phyloP scores from a whole-genome alignment of 2,888 invertebrate species.

The Drosophila siamana region DNA sequence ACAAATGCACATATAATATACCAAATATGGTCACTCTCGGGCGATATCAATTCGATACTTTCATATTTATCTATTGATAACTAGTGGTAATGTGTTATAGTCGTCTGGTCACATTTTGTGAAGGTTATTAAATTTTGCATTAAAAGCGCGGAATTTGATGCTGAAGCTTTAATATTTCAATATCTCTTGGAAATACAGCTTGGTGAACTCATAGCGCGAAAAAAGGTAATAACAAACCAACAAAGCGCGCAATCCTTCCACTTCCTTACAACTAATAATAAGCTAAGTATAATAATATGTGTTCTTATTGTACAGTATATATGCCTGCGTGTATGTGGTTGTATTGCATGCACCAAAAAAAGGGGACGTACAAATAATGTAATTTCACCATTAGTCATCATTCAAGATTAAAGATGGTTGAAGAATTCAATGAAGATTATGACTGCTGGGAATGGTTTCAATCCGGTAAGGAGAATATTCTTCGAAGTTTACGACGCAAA shows the following conservation, averaged over 20 bases:
- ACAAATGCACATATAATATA: neutral
- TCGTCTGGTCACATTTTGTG: neutral
- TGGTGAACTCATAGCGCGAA: neutral
- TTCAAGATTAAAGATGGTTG: conserved; percentile 17
- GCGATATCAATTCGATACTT: neutral
- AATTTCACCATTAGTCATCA: neutral
- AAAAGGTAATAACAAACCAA: neutral
- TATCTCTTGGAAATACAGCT: neutral
- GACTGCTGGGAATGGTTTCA: conserved; percentile 53
- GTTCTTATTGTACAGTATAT: neutral
- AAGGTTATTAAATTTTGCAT: neutral
- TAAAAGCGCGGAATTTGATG: neutral
- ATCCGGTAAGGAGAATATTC: conserved; percentile 18
- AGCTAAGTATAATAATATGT: neutral
- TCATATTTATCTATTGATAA: no score
- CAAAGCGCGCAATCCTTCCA: neutral
- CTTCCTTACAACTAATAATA: neutral
- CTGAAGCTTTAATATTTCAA: neutral
- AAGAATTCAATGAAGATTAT: conserved; percentile 28
- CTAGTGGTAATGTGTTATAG: neutral
- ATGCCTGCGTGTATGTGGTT: neutral
- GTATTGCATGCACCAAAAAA: neutral
- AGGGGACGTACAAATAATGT: conserved; percentile 7
- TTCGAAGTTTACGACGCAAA: conserved; percentile 28
- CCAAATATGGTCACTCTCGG: neutral